Percentiles rank a stretch among this genome's conserved stretches.
Evolutionary conservation across 2,888 invertebrate species (phyloP).

Genomic region (Tortrix viridana): DNA sequence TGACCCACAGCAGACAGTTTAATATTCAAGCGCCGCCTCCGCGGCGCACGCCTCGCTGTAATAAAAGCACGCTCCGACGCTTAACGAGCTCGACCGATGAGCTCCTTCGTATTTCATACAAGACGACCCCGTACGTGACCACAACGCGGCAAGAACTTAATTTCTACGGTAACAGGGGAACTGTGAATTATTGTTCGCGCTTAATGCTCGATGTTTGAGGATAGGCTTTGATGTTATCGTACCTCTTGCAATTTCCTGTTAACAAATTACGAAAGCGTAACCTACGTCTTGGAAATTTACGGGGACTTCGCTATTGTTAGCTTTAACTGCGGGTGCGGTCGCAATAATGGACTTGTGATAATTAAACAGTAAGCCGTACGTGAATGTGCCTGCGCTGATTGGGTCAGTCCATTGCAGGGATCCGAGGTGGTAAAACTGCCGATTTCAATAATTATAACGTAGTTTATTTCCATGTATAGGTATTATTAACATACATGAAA

Average conservation of each 20-base stretch:
- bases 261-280: slow-evolving; percentile 37
- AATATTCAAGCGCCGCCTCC: slow-evolving; percentile 77
- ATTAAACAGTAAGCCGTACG: slow-evolving; percentile 31
- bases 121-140: slow-evolving; percentile 78
- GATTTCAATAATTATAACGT: slow-evolving; percentile 22
- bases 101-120: slow-evolving; percentile 82
- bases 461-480: too few species aligned
- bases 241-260: slow-evolving; percentile 36
- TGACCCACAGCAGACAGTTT: slow-evolving; percentile 74
- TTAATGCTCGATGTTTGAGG: slow-evolving; percentile 47
- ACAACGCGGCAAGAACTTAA: slow-evolving; percentile 66
- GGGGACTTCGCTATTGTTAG: slow-evolving; percentile 36
- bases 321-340: slow-evolving; percentile 24
- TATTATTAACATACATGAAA: too few species aligned
- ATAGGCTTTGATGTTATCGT: slow-evolving; percentile 37
- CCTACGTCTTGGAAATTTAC: slow-evolving; percentile 38
- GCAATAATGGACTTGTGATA: slow-evolving; percentile 34
- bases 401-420: slow-evolving; percentile 23
- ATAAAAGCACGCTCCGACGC: slow-evolving; percentile 82
- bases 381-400: slow-evolving; percentile 15
- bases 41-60: slow-evolving; percentile 76
- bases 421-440: slow-evolving; percentile 15
- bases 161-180: slow-evolving; percentile 67
- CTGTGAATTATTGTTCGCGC: slow-evolving; percentile 70
- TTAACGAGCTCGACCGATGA: slow-evolving; percentile 81